These are phyloP conservation scores for Pteropus alecto DNA, from an alignment of 2,113 vertebrate species.

Conservation along the genomic window DNA sequence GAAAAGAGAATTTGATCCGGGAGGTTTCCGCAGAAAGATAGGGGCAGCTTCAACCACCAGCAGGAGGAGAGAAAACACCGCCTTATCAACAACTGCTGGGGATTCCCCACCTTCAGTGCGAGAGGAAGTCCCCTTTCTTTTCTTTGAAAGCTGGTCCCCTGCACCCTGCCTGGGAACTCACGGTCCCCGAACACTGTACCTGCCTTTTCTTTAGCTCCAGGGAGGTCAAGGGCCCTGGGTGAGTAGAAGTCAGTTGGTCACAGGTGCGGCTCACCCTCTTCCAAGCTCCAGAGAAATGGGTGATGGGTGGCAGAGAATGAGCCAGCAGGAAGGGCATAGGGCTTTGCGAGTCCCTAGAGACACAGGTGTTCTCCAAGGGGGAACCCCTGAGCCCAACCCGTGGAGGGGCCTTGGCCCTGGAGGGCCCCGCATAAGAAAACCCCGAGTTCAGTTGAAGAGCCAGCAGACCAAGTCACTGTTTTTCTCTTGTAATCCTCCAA, in stretches of 20 bases:
- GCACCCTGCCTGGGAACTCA: not conserved
- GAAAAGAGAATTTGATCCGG: not conserved
- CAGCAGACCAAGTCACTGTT: not conserved
- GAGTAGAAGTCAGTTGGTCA: accelerated
- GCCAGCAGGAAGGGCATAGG: not conserved
- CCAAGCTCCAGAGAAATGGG: not conserved
- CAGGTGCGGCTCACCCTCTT: not conserved
- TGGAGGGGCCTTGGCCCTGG: not conserved
- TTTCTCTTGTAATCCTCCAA: not conserved
- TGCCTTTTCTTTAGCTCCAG: not conserved
- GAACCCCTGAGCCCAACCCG: not conserved
- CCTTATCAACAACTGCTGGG: accelerated
- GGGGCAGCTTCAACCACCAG: accelerated
- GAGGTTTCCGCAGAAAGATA: not conserved
- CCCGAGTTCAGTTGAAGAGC: not conserved
- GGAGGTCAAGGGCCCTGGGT: not conserved
- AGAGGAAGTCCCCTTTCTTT: not conserved
- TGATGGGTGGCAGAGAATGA: not conserved
- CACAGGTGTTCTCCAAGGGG: conserved; percentile 37
- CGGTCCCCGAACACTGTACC: not conserved
- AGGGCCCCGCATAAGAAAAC: conserved; percentile 12
- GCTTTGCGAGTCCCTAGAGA: not conserved
- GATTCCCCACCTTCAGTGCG: not conserved
- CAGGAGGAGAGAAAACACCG: not conserved
- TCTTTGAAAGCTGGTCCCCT: not conserved